phyloP scores from a whole-genome alignment of 2,797 vertebrate genomes.

The Mormyrops attenuatus region DNA sequence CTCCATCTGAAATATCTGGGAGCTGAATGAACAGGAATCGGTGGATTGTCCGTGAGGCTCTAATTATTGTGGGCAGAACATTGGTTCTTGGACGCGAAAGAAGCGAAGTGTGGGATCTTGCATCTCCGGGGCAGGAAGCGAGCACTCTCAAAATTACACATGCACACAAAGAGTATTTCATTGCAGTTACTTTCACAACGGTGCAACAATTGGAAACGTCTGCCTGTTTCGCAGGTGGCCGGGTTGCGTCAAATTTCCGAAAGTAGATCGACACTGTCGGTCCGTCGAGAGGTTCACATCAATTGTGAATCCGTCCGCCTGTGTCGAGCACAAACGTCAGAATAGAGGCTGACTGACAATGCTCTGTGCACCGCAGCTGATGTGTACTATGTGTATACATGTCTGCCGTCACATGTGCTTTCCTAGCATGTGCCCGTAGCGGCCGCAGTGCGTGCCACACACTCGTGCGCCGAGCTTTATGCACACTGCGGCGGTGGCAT shows the following conservation, averaged over 20 bases:
- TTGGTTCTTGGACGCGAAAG: neutral
- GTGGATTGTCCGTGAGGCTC: neutral
- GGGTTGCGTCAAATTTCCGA: neutral
- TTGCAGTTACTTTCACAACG: neutral
- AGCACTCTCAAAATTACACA: slow-evolving; percentile 2
- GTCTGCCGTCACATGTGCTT: neutral
- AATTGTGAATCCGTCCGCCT: neutral
- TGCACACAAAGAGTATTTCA: neutral
- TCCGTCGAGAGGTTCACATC: neutral
- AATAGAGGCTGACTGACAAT: neutral
- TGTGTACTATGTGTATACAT: neutral
- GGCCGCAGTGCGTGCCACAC: neutral
- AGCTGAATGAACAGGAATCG: neutral
- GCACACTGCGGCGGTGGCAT: neutral
- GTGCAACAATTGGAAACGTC: neutral
- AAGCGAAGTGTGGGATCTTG: neutral
- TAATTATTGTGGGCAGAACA: slow-evolving; percentile 2
- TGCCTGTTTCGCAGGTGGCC: neutral
- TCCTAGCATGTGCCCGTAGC: neutral
- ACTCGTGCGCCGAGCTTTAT: neutral
- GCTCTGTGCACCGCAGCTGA: neutral
- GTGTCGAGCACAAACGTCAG: neutral
- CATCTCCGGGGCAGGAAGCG: slow-evolving; percentile 6
- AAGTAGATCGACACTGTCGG: neutral
- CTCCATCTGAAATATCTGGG: neutral